phyloP scores from a whole-genome alignment of 2,888 invertebrate genomes.

The Galerucella calmariensis region DNA sequence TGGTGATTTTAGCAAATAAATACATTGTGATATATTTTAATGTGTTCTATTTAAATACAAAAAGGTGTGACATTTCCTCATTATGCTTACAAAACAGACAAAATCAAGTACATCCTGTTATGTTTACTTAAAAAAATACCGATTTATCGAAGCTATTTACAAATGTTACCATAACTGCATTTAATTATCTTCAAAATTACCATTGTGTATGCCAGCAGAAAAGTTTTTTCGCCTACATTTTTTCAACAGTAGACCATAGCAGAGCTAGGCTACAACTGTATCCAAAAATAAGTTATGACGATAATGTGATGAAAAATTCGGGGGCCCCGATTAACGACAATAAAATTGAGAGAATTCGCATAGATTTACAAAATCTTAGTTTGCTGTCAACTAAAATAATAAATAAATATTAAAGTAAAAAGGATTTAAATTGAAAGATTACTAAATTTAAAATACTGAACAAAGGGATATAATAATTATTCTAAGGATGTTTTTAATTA shows the following conservation, averaged over 20 bases:
- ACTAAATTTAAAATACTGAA: no score
- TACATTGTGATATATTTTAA: not conserved
- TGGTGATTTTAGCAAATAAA: not conserved
- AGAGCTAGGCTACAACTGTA: not conserved
- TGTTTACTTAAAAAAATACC: constrained; percentile 13
- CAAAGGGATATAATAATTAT: no score
- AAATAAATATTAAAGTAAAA: no score
- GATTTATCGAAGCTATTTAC: constrained; percentile 5
- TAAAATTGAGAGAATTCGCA: no score
- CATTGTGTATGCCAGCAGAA: not conserved
- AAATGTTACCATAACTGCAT: constrained; percentile 20
- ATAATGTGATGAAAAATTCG: not conserved
- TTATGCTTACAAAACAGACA: constrained; percentile 7
- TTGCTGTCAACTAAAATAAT: no score
- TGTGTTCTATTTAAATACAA: constrained; percentile 1
- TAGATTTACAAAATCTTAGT: no score
- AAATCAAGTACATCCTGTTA: constrained; percentile 18
- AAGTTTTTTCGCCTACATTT: not conserved
- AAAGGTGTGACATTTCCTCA: constrained; percentile 11
- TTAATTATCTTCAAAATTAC: constrained; percentile 12
- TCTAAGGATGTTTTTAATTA: no score
- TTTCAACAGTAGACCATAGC: not conserved
- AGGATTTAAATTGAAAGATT: no score
- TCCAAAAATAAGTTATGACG: constrained; percentile 9
- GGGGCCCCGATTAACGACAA: constrained; percentile 13